Conservation (phyloP, 1,140 invertebrate species). For the Orchesella cincta region DNA sequence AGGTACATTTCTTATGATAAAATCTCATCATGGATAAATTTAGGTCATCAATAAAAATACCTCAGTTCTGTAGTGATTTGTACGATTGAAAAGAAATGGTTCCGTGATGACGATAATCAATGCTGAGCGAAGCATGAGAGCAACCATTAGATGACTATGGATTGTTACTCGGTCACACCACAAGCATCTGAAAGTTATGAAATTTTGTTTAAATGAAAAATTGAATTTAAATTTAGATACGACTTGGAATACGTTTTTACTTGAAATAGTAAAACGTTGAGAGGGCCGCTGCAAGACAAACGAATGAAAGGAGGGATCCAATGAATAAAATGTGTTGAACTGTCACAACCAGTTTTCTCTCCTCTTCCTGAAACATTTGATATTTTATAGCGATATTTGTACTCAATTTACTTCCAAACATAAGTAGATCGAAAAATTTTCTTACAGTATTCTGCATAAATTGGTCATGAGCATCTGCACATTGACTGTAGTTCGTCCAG, state of each 20-base stretch:
- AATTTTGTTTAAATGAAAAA: background rate
- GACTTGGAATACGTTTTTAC: constrained; percentile 50
- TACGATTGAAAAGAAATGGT: constrained; percentile 50
- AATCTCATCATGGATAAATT: background rate
- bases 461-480: too few relatives aligned
- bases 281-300: constrained; percentile 55
- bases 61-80: constrained; percentile 47
- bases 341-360: background rate
- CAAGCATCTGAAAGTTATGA: constrained; percentile 58
- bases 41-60: constrained; percentile 42
- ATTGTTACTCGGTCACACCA: constrained; percentile 60
- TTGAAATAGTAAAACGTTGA: constrained; percentile 59
- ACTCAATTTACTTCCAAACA: too few relatives aligned
- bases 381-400: background rate
- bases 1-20: background rate
- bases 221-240: background rate
- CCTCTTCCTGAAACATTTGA: background rate
- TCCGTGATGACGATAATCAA: constrained; percentile 57
- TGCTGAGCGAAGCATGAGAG: constrained; percentile 57
- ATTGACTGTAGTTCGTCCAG: too few relatives aligned
- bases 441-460: too few relatives aligned
- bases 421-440: too few relatives aligned
- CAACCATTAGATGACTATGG: constrained; percentile 59
- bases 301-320: constrained; percentile 53
- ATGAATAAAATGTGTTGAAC: background rate